A percentile compares a stretch with the other conserved stretches of the same genome.
Conservation (phyloP, 1,140 invertebrate genomes). For the Platorchestia sp. region DNA sequence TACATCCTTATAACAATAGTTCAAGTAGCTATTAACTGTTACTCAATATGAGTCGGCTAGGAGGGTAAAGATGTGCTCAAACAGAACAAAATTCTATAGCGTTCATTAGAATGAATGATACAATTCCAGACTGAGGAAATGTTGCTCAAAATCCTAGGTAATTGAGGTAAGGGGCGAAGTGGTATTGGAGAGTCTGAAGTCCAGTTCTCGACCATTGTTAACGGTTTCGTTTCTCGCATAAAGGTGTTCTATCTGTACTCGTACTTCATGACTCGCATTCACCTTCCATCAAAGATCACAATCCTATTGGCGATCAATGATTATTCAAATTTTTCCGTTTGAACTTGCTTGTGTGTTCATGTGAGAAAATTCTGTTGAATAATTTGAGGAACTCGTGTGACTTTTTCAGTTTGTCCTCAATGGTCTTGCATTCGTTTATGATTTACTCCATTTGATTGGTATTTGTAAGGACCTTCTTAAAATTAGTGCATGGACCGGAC, state of each 20-base stretch:
- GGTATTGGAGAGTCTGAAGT: not conserved
- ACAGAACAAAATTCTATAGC: too few species aligned
- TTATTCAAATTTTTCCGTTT: not conserved
- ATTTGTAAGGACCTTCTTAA: too few species aligned
- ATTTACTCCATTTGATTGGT: not conserved
- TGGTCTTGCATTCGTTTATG: not conserved
- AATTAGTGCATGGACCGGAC: too few species aligned
- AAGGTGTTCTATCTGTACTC: not conserved
- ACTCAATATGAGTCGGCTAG: not conserved
- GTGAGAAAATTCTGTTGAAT: not conserved
- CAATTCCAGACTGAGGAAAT: not conserved
- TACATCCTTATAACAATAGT: not conserved
- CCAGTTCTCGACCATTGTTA: not conserved
- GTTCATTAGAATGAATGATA: too few species aligned
- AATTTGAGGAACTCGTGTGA: not conserved
- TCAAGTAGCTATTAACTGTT: not conserved
- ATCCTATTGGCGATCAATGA: not conserved
- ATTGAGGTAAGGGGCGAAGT: not conserved
- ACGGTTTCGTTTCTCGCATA: not conserved
- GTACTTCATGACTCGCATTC: not conserved
- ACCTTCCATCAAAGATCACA: not conserved
- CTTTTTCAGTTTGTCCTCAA: not conserved
- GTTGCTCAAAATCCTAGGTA: not conserved
- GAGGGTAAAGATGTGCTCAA: not conserved
- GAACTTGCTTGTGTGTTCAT: not conserved